A percentile compares a stretch with the other conserved stretches of the same genome.
Conservation (phyloP, 2,888 invertebrate genomes). For the Eristalinus sepulchralis region DNA sequence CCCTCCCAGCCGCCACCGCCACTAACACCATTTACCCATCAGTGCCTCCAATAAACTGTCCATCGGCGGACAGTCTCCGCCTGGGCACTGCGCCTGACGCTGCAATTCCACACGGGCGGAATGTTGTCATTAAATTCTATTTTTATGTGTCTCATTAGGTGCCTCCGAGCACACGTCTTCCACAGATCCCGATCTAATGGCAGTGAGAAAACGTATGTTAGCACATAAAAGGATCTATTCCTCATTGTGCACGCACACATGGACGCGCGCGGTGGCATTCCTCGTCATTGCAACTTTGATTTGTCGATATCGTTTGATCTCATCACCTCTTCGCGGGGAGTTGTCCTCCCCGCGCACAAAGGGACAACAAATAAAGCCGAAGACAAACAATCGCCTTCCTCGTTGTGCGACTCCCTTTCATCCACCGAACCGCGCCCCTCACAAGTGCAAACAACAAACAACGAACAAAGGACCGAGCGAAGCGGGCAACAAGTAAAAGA, state of each 20-base stretch:
- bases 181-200: slow-evolving; percentile 53
- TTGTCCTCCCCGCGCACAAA: slow-evolving; percentile 36
- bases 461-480: background rate
- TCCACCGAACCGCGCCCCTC: background rate
- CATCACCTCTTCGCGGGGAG: slow-evolving; percentile 61
- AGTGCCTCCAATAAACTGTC: slow-evolving; percentile 19
- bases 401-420: slow-evolving; percentile 5
- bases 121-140: slow-evolving; percentile 63
- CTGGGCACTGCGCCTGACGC: slow-evolving; percentile 10
- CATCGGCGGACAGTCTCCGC: slow-evolving; percentile 14
- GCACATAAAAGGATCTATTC: slow-evolving; percentile 44
- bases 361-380: slow-evolving; percentile 11
- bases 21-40: background rate
- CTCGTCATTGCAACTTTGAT: slow-evolving; percentile 58
- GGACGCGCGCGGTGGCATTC: slow-evolving; percentile 4
- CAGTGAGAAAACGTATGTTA: slow-evolving; percentile 66
- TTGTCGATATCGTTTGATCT: slow-evolving; percentile 71
- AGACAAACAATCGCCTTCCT: slow-evolving; percentile 19
- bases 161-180: slow-evolving; percentile 14
- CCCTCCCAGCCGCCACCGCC: background rate
- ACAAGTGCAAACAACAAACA: slow-evolving; percentile 4
- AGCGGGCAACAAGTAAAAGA: background rate
- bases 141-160: slow-evolving; percentile 63
- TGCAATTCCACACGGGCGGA: slow-evolving; percentile 50
- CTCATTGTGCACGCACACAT: background rate